Evolutionary conservation across 2,888 invertebrate species (phyloP), one percentile per base, ranked within the genome.

Genomic region (Phasia obesa): DNA sequence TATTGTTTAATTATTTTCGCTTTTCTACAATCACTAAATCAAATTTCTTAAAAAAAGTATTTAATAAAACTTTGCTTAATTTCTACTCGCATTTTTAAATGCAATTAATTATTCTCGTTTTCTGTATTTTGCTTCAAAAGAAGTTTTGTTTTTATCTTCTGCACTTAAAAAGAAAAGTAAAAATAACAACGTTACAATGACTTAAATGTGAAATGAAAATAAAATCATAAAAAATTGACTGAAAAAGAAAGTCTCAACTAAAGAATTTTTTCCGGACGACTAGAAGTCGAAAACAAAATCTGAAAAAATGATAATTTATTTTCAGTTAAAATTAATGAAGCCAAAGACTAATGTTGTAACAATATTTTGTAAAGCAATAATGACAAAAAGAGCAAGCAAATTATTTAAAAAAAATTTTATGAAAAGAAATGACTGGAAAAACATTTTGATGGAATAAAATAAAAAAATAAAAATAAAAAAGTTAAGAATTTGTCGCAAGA

Each of bases 271-370:
- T 67, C 64, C 23, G 60, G 35, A 69, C 23, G 44, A 74, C 74
- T 74, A 25, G 47, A 74, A 79, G 60, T 67, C 73, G 73, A 71
- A 64, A 71, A 53, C 42, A 59, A 67, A 74, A 55, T 74, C 67
- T 60, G 21, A 69, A 62, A 74, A 60, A 64, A 75, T 74, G 44
- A 70, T 70, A 80, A 74, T 53, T 69, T 69, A 62, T 75, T 69
- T 75, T 62, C 49, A 64, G 69, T 69, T 69, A 23, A 80, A 80
- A 80, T 69, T 80, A 80, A 80, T 80, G 80, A 80, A 80, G 80
- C 62, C 67, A 74, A 55, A 74, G 62, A 77, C 53, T 62, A 77
- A 70, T 77, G 42, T 62, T 77, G 38, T 70, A 55, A 77, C 51
- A 77, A 62, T 31, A 49, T 67, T 75, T 65, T 75, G 49, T 49